Conservation (phyloP, 2,888 invertebrate species). For the Mesoligia furuncula region DNA sequence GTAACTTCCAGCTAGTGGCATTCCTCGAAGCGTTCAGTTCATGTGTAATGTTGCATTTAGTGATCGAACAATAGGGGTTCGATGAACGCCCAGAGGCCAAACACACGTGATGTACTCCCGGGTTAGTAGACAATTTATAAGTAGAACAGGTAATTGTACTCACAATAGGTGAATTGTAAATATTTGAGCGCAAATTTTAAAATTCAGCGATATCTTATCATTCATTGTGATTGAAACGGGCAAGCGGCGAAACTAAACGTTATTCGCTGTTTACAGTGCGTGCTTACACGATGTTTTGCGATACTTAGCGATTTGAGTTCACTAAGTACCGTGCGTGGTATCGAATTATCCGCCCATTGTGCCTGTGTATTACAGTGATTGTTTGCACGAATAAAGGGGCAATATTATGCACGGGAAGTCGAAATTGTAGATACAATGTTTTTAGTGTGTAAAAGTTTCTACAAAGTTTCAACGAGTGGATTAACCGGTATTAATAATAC, state of each 20-base stretch:
- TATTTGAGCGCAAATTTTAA: conserved; percentile 69
- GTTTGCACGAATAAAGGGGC: conserved; percentile 50
- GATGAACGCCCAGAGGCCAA: conserved; percentile 79
- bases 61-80: conserved; percentile 72
- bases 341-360: conserved; percentile 74
- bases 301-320: conserved; percentile 72
- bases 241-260: conserved; percentile 68
- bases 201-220: conserved; percentile 81
- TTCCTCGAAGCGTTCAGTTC: conserved; percentile 67
- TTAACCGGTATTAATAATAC: conserved; percentile 23
- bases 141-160: conserved; percentile 51
- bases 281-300: conserved; percentile 75
- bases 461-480: conserved; percentile 41
- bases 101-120: conserved; percentile 76
- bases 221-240: conserved; percentile 75
- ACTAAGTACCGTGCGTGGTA: conserved; percentile 68
- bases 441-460: conserved; percentile 51
- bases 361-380: conserved; percentile 64
- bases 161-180: conserved; percentile 70
- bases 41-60: conserved; percentile 72
- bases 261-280: conserved; percentile 74
- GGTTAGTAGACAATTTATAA: conserved; percentile 76
- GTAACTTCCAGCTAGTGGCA: conserved; percentile 66
- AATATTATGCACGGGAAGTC: conserved; percentile 50
- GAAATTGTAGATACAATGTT: conserved; percentile 43